Conservation (phyloP, 2,888 invertebrate genomes). For the Acrobasis repandana region DNA sequence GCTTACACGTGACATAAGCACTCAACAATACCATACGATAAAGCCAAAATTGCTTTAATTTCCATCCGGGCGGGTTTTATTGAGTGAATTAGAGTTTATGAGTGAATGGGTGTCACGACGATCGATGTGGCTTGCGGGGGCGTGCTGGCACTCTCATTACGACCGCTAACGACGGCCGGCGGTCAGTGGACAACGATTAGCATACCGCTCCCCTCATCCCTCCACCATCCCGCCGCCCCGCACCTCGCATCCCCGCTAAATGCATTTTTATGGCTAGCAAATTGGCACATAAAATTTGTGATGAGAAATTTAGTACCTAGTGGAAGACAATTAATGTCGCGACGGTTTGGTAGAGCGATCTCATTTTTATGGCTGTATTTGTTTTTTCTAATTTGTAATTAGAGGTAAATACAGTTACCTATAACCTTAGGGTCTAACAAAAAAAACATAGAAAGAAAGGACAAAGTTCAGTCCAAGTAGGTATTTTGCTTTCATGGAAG, state of each 20-base stretch:
- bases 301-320: constrained; percentile 1
- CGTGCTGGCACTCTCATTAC: constrained; percentile 47
- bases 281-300: constrained; percentile 11
- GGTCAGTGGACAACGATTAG: constrained; percentile 57
- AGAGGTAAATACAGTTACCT: too few relatives aligned
- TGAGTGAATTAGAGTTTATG: constrained; percentile 9
- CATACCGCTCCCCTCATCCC: constrained; percentile 46
- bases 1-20: not conserved
- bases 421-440: too few relatives aligned
- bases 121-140: constrained; percentile 36
- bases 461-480: too few relatives aligned
- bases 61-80: not conserved
- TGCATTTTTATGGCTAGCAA: constrained; percentile 19
- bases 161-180: constrained; percentile 55
- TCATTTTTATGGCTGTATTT: not conserved
- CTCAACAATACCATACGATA: not conserved
- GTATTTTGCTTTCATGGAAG: too few relatives aligned
- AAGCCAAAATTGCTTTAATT: constrained; percentile 4
- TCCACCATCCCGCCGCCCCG: constrained; percentile 33
- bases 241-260: constrained; percentile 22
- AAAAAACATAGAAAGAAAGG: too few relatives aligned
- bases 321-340: constrained; percentile 5
- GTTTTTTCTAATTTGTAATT: not conserved
- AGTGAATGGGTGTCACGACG: constrained; percentile 37
- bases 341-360: not conserved